Evolutionary conservation across 2,888 invertebrate genomes (phyloP).

Genomic region (Lobophora halterata): DNA sequence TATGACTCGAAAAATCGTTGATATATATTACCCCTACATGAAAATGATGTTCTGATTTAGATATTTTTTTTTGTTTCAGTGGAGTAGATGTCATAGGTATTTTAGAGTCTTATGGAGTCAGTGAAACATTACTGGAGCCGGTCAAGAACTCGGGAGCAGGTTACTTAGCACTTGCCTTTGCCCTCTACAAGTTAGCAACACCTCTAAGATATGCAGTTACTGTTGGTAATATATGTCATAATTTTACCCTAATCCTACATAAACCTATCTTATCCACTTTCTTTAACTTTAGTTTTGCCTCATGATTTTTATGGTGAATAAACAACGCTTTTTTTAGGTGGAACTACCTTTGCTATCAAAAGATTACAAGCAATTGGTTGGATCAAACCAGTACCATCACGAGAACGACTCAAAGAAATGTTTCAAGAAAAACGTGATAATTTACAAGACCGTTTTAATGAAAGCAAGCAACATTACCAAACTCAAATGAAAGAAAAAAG

Average conservation of each 20-base stretch:
- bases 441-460: constrained; percentile 81
- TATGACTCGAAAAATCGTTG: constrained; percentile 52
- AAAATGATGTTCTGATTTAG: neutral
- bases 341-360: constrained; percentile 92
- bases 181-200: constrained; percentile 95
- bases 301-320: too few relatives aligned
- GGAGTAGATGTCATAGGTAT: constrained; percentile 93
- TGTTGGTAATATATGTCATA: constrained; percentile 81
- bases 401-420: constrained; percentile 83
- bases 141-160: constrained; percentile 91
- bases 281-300: too few relatives aligned
- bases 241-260: too few relatives aligned
- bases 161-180: constrained; percentile 93
- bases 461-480: constrained; percentile 72
- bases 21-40: neutral
- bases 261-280: too few relatives aligned
- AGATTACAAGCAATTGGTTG: constrained; percentile 89
- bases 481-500: constrained; percentile 66
- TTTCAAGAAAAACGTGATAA: constrained; percentile 82
- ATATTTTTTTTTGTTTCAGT: constrained; percentile 78
- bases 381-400: constrained; percentile 89
- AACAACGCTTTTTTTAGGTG: constrained; percentile 79
- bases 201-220: constrained; percentile 96
- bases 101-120: constrained; percentile 88
- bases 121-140: constrained; percentile 88